A percentile compares a stretch with the other conserved stretches of the same genome.
Evolutionary conservation across 53 echinoderm and acorn worm species (phyloP).

Genomic region (Hippasteria phrygiana): DNA sequence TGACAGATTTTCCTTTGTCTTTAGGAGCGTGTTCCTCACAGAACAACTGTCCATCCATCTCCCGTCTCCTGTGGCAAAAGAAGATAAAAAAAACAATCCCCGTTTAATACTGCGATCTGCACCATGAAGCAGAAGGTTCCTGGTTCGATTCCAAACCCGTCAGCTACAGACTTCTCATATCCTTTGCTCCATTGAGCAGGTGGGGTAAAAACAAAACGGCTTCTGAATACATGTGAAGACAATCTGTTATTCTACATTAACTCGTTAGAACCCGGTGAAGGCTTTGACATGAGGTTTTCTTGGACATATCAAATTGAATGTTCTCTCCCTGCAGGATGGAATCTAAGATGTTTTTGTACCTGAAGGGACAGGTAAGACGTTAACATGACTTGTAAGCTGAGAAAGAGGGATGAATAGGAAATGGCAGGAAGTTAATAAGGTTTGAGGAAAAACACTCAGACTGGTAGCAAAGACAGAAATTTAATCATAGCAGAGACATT

Average conservation of each 20-base stretch:
- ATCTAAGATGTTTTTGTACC: not conserved
- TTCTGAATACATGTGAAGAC: no score
- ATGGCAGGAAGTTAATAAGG: not conserved
- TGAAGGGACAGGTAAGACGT: not conserved
- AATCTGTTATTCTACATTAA: not conserved
- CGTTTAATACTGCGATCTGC: not conserved
- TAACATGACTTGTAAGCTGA: not conserved
- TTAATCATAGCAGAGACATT: no score
- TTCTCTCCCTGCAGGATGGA: not conserved
- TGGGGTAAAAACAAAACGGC: not conserved
- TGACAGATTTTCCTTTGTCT: slow-evolving; percentile 82
- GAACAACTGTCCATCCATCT: slow-evolving; percentile 96
- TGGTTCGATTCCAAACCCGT: not conserved
- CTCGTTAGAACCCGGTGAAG: not conserved
- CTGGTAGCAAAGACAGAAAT: not conserved
- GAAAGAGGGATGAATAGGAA: not conserved
- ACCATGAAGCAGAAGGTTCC: not conserved
- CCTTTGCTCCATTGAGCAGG: not conserved
- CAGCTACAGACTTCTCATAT: not conserved
- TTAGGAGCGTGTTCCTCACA: slow-evolving; percentile 92
- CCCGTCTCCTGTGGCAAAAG: slow-evolving; percentile 80
- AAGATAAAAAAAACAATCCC: not conserved
- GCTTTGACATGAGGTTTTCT: not conserved
- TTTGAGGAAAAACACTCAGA: not conserved
- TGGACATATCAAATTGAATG: not conserved